Evolutionary conservation across 2,113 vertebrate genomes (phyloP), one percentile per base, ranked within the genome.

Genomic region (Eupsittula cactorum): DNA sequence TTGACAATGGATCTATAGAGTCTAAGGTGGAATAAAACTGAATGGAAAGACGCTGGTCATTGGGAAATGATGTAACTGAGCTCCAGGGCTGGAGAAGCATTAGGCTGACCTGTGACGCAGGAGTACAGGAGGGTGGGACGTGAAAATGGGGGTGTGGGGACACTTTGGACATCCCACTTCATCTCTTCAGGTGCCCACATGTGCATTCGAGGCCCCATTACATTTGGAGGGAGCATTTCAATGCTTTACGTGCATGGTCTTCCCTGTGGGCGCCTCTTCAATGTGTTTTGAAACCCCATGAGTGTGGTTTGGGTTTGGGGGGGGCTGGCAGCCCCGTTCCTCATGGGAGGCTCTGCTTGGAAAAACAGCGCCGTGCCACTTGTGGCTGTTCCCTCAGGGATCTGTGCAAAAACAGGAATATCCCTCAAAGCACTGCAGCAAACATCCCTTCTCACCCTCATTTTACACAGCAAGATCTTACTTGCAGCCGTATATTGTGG

Each of bases 351-450:
- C 74, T 94, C 67, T 44, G 50, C 62, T 46, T 81, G 63, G 89
- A 74, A 65, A 92, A 91, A 68, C 84, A 83, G 27, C 82, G 2
- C 1, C 1, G 15, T 4, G 5, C n/a, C 16, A 16, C 52, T 67
- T 49, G 37, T 14, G 88, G 74, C 91, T 74, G 27, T 65, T 81
- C 13, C 50, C 13, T 74, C 41, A 39, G 70, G 93, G 88, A 68
- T 76, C 74, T 29, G 11, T 33, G 69, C 78, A 78, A 65, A 76
- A 94, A 47, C 18, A 77, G 64, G 89, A 93, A 49, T 82, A 47
- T 94, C 91, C 91, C 93, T 95, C 88, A 86, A 49, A 85, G 92
- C 6, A 15, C 64, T 63, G 75, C 80, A 82, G 90, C 82, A 69
- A 44, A 17, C 65, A 13, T 65, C 59, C 46, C 71, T 49, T 50